These are phyloP conservation scores for Lepus europaeus DNA, from an alignment of 2,113 vertebrate genomes.

Conservation along the genomic window DNA sequence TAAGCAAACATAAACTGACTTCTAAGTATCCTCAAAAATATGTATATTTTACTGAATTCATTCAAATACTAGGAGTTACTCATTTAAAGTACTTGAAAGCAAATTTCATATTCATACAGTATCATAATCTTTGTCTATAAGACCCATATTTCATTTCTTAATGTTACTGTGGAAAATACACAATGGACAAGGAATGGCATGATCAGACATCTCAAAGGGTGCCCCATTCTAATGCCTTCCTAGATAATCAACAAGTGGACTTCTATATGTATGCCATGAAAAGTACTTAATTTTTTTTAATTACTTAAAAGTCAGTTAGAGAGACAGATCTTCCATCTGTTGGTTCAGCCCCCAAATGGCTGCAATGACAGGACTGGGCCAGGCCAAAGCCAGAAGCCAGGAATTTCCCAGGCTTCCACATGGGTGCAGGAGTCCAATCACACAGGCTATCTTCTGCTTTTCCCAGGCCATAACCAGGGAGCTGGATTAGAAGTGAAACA, in stretches of 20 bases:
- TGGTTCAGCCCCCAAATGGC: no score
- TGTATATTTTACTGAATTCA: conserved; percentile 68
- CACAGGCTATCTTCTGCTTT: no score
- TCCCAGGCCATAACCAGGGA: no score
- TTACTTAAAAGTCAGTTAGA: no score
- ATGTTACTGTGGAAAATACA: conserved; percentile 32
- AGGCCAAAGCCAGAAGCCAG: no score
- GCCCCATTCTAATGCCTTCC: background rate
- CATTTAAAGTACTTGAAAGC: conserved; percentile 73
- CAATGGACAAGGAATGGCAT: conserved; percentile 17
- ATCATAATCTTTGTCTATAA: conserved; percentile 72
- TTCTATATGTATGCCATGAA: conserved; percentile 65
- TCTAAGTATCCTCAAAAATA: conserved; percentile 73
- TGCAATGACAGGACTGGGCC: no score
- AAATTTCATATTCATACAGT: conserved; percentile 73
- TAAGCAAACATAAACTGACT: conserved; percentile 78
- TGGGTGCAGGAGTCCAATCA: no score
- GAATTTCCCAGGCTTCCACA: no score
- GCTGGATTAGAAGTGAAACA: no score
- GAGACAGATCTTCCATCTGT: no score
- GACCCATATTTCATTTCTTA: conserved; percentile 75
- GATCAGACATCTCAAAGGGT: conserved; percentile 68
- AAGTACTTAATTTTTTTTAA: conserved; percentile 9
- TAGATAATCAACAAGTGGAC: conserved; percentile 62
- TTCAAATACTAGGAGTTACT: conserved; percentile 64